These are phyloP conservation scores for Biston stratarius DNA, from an alignment of 2,888 invertebrate genomes.

Conservation along the genomic window DNA sequence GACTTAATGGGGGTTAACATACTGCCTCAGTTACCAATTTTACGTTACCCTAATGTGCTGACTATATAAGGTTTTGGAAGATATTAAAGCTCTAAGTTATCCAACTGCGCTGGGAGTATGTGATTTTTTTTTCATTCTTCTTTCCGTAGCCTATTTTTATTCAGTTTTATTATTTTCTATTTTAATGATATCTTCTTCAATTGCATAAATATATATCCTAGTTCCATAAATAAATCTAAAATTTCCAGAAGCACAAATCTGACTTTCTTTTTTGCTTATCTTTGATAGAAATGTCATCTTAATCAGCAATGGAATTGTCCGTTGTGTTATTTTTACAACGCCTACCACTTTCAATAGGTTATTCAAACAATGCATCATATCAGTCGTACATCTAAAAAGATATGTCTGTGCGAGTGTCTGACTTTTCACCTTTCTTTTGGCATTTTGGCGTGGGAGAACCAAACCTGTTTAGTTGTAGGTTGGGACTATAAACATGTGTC, in stretches of 20 bases:
- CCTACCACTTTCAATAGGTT: constrained; percentile 23
- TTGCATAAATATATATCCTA: background rate
- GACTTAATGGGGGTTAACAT: constrained; percentile 6
- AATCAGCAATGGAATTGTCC: constrained; percentile 23
- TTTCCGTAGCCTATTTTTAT: background rate
- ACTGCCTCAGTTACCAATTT: constrained; percentile 3
- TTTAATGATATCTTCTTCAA: background rate
- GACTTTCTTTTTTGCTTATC: constrained; percentile 6
- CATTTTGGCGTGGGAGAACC: constrained; percentile 28
- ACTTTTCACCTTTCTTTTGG: constrained; percentile 39
- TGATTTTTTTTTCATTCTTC: background rate
- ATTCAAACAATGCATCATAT: constrained; percentile 31
- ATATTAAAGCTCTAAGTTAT: background rate
- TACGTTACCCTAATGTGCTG: background rate
- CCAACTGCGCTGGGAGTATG: background rate
- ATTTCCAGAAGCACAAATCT: constrained; percentile 13
- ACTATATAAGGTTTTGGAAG: background rate
- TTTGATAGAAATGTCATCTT: constrained; percentile 14
- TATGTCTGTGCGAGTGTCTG: constrained; percentile 26
- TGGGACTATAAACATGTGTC: constrained; percentile 22
- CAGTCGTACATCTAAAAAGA: constrained; percentile 6
- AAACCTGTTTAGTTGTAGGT: constrained; percentile 27
- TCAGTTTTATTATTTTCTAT: background rate
- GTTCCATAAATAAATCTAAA: constrained; percentile 15
- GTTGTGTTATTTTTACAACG: constrained; percentile 22